These are phyloP conservation scores for Tiaroga cobitis DNA, from an alignment of 2,797 vertebrate species.

Conservation along the genomic window DNA sequence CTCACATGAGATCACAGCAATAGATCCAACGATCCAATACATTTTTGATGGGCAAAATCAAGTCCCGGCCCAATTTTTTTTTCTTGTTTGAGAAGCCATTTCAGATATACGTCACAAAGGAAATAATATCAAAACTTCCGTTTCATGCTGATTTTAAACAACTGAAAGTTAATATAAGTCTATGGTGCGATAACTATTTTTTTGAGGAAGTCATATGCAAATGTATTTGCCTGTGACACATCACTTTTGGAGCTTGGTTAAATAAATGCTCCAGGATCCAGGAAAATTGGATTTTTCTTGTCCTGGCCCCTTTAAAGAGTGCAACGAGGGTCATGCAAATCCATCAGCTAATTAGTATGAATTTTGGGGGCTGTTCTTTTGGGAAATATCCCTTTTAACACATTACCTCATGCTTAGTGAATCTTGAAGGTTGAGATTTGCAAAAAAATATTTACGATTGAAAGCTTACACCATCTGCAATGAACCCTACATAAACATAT, in stretches of 20 bases:
- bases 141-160: neutral
- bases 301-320: neutral
- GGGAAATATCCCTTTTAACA: constrained; percentile 8
- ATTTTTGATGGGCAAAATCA: too few species aligned
- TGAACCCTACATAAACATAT: constrained; percentile 6
- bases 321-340: neutral
- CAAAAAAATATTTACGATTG: neutral
- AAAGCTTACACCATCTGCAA: neutral
- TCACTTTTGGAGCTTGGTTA: neutral
- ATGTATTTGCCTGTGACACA: neutral
- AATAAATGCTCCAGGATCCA: neutral
- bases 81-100: too few species aligned
- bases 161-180: neutral
- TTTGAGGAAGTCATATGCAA: neutral
- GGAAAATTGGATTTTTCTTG: neutral
- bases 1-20: too few species aligned
- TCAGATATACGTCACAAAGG: too few species aligned
- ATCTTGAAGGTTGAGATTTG: neutral
- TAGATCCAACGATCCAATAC: too few species aligned
- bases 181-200: neutral
- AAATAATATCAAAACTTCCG: too few species aligned
- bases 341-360: neutral
- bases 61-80: too few species aligned
- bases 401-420: neutral
- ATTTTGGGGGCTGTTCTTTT: neutral